A percentile compares a stretch with the other conserved stretches of the same genome.
These are phyloP conservation scores for Andrena bucephala DNA, from an alignment of 2,888 invertebrate species.

Conservation along the genomic window DNA sequence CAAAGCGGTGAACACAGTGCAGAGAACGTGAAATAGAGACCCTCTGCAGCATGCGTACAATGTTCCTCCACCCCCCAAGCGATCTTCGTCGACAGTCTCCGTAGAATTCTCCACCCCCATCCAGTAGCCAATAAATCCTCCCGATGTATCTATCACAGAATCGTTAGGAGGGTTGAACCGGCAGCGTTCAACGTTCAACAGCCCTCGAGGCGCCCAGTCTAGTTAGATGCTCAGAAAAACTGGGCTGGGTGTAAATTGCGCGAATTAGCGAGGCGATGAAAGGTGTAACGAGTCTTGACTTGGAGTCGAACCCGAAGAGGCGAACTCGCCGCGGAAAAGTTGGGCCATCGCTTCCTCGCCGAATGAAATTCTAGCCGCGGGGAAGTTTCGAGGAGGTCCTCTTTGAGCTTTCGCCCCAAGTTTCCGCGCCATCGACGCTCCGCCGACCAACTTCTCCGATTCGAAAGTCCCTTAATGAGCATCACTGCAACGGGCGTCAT, in stretches of 20 bases:
- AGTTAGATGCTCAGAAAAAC: neutral
- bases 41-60: too few species aligned
- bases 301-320: neutral
- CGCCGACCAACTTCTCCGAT: slow-evolving; percentile 14
- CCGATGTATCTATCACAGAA: neutral
- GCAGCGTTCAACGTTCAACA: neutral
- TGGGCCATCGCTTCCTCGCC: neutral
- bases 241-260: slow-evolving; percentile 34
- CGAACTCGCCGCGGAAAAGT: slow-evolving; percentile 16
- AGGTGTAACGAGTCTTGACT: slow-evolving; percentile 27
- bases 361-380: slow-evolving; percentile 29
- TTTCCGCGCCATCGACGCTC: slow-evolving; percentile 35
- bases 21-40: too few species aligned
- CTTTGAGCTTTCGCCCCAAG: slow-evolving; percentile 37
- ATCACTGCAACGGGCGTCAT: slow-evolving; percentile 23
- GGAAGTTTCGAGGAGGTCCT: slow-evolving; percentile 22
- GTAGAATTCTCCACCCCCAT: too few species aligned
- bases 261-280: slow-evolving; percentile 16
- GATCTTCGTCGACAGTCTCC: too few species aligned
- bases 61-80: too few species aligned
- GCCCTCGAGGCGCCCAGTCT: neutral
- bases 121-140: neutral
- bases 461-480: slow-evolving; percentile 36
- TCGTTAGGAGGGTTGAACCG: neutral
- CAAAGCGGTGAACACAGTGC: too few species aligned